phyloP scores from a whole-genome alignment of 37 sponge, comb jelly and placozoan genomes.

The Oopsacas minuta region DNA sequence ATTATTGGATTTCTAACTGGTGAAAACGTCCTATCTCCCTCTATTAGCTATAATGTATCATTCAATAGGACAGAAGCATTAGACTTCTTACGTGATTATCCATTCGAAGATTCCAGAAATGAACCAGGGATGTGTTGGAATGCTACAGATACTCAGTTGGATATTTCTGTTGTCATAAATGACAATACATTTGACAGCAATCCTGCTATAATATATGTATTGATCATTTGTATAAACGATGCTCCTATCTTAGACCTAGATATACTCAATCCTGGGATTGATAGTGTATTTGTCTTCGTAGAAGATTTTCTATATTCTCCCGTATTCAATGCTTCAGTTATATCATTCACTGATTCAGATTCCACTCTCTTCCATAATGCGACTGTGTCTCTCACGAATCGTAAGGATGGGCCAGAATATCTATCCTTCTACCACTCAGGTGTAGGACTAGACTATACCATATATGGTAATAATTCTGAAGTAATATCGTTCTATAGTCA shows the following conservation, averaged over 20 bases:
- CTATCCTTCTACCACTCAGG: conserved; percentile 3
- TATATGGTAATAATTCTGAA: neutral
- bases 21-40: neutral
- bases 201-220: neutral
- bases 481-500: neutral
- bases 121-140: neutral
- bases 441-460: neutral
- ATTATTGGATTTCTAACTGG: neutral
- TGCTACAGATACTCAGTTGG: neutral
- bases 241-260: neutral
- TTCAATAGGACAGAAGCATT: neutral
- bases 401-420: neutral
- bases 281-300: neutral
- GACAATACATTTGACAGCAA: neutral
- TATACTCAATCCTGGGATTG: neutral
- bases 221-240: neutral
- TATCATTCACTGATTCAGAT: neutral
- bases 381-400: neutral
- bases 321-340: neutral
- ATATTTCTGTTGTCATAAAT: neutral
- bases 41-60: neutral
- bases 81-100: neutral
- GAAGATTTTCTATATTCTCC: neutral
- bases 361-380: neutral
- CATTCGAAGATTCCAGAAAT: neutral